Base-by-base conservation (phyloP, 2,113 vertebrate species). In the Malurus cyaneus region DNA sequence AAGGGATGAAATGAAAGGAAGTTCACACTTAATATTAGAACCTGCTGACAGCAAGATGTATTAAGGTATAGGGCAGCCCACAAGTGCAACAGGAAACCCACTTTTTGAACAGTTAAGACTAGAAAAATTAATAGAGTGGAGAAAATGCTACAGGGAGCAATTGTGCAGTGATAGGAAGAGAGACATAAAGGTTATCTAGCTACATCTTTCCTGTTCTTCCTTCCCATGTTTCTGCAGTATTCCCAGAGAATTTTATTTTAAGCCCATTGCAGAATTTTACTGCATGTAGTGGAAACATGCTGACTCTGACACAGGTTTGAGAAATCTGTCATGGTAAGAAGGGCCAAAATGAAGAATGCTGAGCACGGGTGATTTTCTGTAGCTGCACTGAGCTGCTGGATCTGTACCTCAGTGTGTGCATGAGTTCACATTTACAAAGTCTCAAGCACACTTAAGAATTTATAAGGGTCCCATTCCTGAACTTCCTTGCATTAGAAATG, bases 1-100 rank as follows among this genome's bases (percentile, higher is more conserved):
- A 94, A 94, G 3, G 42, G 56, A 66, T 54, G 39, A 95, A 92
- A 86, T 16, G 17, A 85, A 89, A 82, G 49, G 69, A 89, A 81
- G 70, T 79, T 89, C 65, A 72, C 23, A 76, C 36, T 91, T 93
- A 87, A 65, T 85, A 76, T 69, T 71, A 89, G 81, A 94, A 91
- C 20, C 39, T 61, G 66, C 32, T 91, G 78, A 73, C 46, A 89
- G 34, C 0, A 1, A 89, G 61, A 71, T 31, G 1, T 41, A 71
- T 94, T 54, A 78, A 92, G 28, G 61, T 64, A 84, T 57, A 81
- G 44, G 16, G 24, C 8, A 93, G n/a, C 31, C 72, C 72, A 86
- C 28, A 92, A 72, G 66, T 41, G 50, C 57, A 85, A 76, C 8
- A 61, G 49, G 8, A 91, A 92, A 61, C 16, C 3, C 6, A 10